Evolutionary conservation across 2,888 invertebrate species (phyloP), one percentile per base, ranked within the genome.

Genomic region (Andrena marginata): DNA sequence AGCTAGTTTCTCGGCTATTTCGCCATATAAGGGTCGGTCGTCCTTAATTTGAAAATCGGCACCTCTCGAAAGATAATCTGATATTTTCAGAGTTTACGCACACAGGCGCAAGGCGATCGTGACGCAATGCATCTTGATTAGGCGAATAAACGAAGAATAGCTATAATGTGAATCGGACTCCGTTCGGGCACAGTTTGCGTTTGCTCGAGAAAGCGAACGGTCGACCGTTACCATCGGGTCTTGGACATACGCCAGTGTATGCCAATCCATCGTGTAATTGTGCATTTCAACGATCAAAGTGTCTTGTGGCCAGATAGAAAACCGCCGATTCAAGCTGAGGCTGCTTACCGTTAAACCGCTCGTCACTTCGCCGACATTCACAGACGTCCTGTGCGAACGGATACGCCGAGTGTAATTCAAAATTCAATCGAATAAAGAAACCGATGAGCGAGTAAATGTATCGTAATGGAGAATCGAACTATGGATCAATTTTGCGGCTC

Each of bases 401-500:
- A 23, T 1, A 48, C 31, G 10, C 49, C 16, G 16, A 76, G 31
- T 51, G 56, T 20, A 42, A 60, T 69, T 6, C 6, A 31, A 42
- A 51, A 23, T 35, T 54, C 62, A 68, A 62, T 5, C 26, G 31
- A 68, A 64, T 33, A 33, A 23, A 31, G 26, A 74, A 60, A 35
- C 54, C 13, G 33, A 54, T 70, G 29, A 51, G 59, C 1, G 29
- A 67, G 78, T 87, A 85, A 84, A 89, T 91, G 89, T 86, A 86
- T 89, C 89, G 94, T 94, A 91, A 95, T 95, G 95, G 95, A 94
- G 91, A 92, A 95, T 94, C 95, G 95, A 93, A 94, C 95, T 90
- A 96, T 97, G 95, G 97, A 97, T 94, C 95, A 95, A 89, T 97
- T 97, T 95, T 97, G 97, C 94, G 97, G 97, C 88, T 96, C 96